Conservation (phyloP, 2,797 vertebrate genomes). For the Benthosema pterotum region DNA sequence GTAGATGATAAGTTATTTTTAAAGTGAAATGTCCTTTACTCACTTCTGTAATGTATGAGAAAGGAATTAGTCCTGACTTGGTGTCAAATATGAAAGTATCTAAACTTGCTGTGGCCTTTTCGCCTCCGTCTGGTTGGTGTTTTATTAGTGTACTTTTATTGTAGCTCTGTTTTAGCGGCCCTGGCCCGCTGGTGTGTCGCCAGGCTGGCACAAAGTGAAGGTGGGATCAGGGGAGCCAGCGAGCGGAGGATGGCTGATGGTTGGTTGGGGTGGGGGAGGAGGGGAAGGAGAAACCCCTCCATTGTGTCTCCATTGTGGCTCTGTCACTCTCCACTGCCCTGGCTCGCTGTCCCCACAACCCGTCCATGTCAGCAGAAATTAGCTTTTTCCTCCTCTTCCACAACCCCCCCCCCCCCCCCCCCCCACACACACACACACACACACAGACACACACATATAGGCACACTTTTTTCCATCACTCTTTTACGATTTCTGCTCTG, state of each 20-base stretch:
- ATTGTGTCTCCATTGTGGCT: conserved; percentile 75
- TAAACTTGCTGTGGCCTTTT: conserved; percentile 65
- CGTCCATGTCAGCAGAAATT: conserved; percentile 73
- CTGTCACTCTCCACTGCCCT: conserved; percentile 77
- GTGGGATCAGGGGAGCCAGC: conserved; percentile 57
- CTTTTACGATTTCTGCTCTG: conserved; percentile 1
- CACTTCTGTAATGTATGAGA: conserved; percentile 19
- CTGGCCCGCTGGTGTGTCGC: conserved; percentile 50
- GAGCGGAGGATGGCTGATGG: conserved; percentile 59
- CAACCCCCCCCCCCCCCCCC: conserved; percentile 35
- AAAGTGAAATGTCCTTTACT: no score
- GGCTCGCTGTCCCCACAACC: conserved; percentile 66
- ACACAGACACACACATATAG: not conserved
- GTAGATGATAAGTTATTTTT: no score
- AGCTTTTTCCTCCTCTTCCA: conserved; percentile 64
- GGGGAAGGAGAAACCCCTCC: conserved; percentile 60
- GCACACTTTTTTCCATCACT: not conserved
- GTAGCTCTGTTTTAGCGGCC: conserved; percentile 70
- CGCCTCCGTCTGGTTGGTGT: conserved; percentile 55
- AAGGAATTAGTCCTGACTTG: conserved; percentile 73
- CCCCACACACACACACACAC: no score
- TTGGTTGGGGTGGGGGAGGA: conserved; percentile 14
- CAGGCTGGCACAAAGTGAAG: conserved; percentile 51
- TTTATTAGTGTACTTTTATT: conserved; percentile 74
- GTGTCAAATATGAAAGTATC: conserved; percentile 72